A percentile compares a stretch with the other conserved stretches of the same genome.
These are phyloP conservation scores for Intellagama lesueurii DNA, from an alignment of 2,797 vertebrate species.

Conservation along the genomic window DNA sequence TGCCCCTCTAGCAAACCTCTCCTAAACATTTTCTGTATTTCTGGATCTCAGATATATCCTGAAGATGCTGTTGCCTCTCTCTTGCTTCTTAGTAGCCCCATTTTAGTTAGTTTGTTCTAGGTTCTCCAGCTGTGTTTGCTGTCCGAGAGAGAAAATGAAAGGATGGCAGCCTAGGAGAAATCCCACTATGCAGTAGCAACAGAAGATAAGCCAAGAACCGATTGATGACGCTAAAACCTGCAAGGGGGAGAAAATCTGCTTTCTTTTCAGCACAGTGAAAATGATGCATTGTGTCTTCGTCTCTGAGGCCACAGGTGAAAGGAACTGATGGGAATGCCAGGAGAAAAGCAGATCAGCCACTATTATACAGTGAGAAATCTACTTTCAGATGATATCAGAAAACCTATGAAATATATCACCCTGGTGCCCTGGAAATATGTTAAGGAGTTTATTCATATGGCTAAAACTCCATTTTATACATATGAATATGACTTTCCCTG, in stretches of 20 bases:
- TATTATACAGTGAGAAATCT: constrained; percentile 68
- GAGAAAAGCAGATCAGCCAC: constrained; percentile 71
- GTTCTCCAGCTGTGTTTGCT: not conserved
- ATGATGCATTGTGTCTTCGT: constrained; percentile 51
- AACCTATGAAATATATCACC: constrained; percentile 76
- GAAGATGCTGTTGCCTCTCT: not conserved
- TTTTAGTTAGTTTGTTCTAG: not conserved
- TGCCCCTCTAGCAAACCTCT: not conserved
- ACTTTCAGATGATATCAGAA: constrained; percentile 70
- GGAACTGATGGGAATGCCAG: constrained; percentile 64
- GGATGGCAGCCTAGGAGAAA: constrained; percentile 31
- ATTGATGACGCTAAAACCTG: constrained; percentile 40
- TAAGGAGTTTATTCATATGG: constrained; percentile 72
- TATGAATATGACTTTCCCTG: constrained; percentile 67
- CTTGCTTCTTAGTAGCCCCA: not conserved
- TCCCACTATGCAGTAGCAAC: not conserved
- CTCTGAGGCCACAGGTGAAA: constrained; percentile 67
- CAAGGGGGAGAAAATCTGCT: constrained; percentile 56
- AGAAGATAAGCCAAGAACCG: constrained; percentile 28
- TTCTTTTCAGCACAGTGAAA: constrained; percentile 45
- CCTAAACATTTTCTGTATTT: not conserved
- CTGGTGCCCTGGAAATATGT: constrained; percentile 67
- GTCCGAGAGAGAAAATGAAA: constrained; percentile 36
- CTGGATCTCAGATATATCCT: not conserved
- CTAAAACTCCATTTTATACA: constrained; percentile 73